Evolutionary conservation across 2,113 vertebrate species (phyloP).

Genomic region (Ailuropoda melanoleuca): DNA sequence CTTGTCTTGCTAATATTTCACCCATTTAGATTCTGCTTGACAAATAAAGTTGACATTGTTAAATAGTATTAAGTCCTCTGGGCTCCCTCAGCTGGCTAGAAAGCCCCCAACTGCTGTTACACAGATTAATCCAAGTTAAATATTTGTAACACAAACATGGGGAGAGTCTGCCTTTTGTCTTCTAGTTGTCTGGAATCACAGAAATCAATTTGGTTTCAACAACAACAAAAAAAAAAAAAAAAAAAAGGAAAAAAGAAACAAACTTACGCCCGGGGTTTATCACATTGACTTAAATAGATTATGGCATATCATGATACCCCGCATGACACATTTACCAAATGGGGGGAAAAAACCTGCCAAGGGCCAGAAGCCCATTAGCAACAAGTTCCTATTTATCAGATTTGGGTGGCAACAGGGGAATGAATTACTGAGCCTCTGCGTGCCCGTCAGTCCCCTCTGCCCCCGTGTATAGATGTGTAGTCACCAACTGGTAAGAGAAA

Average conservation of each 20-base stretch:
- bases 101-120: neutral
- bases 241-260: neutral
- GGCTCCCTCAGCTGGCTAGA: neutral
- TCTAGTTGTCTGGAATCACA: neutral
- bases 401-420: neutral
- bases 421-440: neutral
- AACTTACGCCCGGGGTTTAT: neutral
- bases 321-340: slow-evolving; percentile 26
- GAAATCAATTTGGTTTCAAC: slow-evolving; percentile 16
- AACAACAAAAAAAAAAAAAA: neutral
- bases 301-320: neutral
- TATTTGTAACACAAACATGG: neutral
- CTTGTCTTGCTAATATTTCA: slow-evolving; percentile 51
- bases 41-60: slow-evolving; percentile 56
- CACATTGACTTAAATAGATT: neutral
- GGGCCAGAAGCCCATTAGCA: neutral
- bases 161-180: neutral
- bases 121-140: slow-evolving; percentile 38
- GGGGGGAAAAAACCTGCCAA: neutral
- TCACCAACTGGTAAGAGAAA: neutral
- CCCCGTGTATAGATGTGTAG: neutral
- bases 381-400: neutral
- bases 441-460: neutral
- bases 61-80: slow-evolving; percentile 44
- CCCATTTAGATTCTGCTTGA: slow-evolving; percentile 44